phyloP scores from a whole-genome alignment of 2,888 invertebrate species.

The Hemaris fuciformis region DNA sequence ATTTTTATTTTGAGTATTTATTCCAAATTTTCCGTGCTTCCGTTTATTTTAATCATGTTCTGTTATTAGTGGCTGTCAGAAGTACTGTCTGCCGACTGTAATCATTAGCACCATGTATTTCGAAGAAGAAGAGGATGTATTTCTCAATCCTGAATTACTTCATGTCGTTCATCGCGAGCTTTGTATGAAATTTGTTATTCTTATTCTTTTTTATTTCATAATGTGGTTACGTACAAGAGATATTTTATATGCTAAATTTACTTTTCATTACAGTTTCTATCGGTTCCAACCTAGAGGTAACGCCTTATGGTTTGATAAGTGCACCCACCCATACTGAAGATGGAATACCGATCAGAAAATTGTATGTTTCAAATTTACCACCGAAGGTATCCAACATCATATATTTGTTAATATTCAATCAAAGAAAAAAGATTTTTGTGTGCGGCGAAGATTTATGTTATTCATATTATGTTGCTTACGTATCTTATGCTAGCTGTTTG shows the following conservation, averaged over 20 bases:
- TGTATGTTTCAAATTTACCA: slow-evolving; percentile 81
- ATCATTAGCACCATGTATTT: slow-evolving; percentile 53
- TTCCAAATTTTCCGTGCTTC: slow-evolving; percentile 61
- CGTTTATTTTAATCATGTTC: slow-evolving; percentile 18
- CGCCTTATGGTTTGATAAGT: slow-evolving; percentile 50
- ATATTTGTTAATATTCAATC: not conserved
- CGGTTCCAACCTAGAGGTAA: slow-evolving; percentile 49
- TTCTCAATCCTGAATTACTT: slow-evolving; percentile 60
- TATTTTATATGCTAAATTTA: not conserved
- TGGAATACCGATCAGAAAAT: slow-evolving; percentile 81
- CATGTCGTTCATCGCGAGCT: slow-evolving; percentile 62
- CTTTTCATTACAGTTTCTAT: slow-evolving; percentile 52
- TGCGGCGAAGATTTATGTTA: not conserved
- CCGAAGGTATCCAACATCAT: slow-evolving; percentile 63
- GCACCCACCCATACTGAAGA: slow-evolving; percentile 79
- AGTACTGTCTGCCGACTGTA: slow-evolving; percentile 1
- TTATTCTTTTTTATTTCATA: not conserved
- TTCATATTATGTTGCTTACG: not conserved
- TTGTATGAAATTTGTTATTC: slow-evolving; percentile 43
- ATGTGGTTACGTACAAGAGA: not conserved
- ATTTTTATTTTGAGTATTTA: slow-evolving; percentile 63
- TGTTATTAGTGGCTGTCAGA: not conserved
- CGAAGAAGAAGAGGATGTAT: slow-evolving; percentile 56
- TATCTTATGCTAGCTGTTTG: too few species aligned
- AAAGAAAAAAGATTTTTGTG: not conserved